Evolutionary conservation across 2,888 invertebrate species (phyloP).

Genomic region (Drosophila greeni): DNA sequence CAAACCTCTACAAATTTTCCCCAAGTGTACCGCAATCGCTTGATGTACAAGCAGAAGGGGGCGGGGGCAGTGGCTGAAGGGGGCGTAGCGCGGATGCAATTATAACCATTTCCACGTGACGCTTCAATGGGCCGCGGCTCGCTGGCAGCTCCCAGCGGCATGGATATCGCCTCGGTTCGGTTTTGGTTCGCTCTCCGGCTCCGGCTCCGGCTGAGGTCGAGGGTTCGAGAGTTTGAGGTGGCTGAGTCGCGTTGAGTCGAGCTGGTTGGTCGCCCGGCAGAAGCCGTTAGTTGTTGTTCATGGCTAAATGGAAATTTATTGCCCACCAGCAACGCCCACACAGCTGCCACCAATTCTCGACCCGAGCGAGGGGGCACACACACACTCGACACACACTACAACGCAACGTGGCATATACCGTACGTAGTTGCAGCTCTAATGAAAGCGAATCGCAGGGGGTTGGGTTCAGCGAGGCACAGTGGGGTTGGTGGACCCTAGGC

Average conservation of each 20-base stretch:
- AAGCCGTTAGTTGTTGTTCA: conserved; percentile 48
- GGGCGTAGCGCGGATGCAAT: conserved; percentile 65
- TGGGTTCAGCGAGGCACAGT: conserved; percentile 23
- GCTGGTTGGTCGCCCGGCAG: conserved; percentile 30
- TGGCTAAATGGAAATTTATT: conserved; percentile 70
- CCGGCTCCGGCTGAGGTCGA: conserved; percentile 10
- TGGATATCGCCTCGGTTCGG: conserved; percentile 22
- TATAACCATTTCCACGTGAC: conserved; percentile 74
- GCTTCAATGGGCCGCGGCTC: conserved; percentile 60
- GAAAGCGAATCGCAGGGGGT: conserved; percentile 38
- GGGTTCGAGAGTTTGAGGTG: conserved; percentile 27
- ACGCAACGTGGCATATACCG: background rate
- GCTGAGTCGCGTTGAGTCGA: conserved; percentile 13
- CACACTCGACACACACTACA: conserved; percentile 7
- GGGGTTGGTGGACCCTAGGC: conserved; percentile 9
- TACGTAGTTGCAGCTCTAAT: conserved; percentile 28
- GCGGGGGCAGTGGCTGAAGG: background rate
- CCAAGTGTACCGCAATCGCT: conserved; percentile 2
- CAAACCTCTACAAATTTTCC: background rate
- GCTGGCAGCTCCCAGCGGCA: conserved; percentile 50
- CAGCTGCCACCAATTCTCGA: conserved; percentile 35
- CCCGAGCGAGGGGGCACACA: background rate
- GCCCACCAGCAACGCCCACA: conserved; percentile 62
- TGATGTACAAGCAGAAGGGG: background rate
- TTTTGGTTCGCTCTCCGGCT: conserved; percentile 1